Conservation (phyloP, 2,888 invertebrate genomes). For the Conops quadrifasciatus region DNA sequence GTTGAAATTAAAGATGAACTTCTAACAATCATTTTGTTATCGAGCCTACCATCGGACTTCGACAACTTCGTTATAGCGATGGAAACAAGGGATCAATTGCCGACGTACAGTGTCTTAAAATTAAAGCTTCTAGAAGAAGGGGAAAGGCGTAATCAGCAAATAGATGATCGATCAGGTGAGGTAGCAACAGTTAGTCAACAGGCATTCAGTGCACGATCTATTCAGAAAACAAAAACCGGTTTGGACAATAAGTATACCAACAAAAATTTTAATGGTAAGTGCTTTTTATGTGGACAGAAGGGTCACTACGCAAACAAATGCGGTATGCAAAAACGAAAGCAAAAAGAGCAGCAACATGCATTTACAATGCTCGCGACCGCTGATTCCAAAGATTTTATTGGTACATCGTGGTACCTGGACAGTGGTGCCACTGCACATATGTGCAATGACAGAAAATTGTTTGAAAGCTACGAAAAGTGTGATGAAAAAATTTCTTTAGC, state of each 20-base stretch:
- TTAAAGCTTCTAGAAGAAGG: neutral
- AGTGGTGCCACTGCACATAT: too few relatives aligned
- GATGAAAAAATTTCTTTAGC: constrained; percentile 7
- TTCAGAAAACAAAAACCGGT: too few relatives aligned
- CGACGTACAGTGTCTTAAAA: neutral
- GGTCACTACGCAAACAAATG: constrained; percentile 2
- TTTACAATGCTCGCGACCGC: too few relatives aligned
- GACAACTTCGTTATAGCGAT: too few relatives aligned
- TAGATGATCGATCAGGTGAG: constrained; percentile 21
- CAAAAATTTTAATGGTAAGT: constrained; percentile 15
- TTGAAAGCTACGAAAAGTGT: constrained; percentile 6
- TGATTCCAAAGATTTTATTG: too few relatives aligned
- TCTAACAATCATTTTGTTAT: too few relatives aligned
- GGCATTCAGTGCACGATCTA: neutral
- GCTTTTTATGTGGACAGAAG: constrained; percentile 3
- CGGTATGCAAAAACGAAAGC: too few relatives aligned
- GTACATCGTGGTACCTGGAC: too few relatives aligned
- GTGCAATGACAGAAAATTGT: neutral
- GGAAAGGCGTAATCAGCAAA: constrained; percentile 7
- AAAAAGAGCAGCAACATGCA: neutral
- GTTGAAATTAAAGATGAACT: neutral
- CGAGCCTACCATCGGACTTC: too few relatives aligned
- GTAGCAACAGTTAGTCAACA: neutral
- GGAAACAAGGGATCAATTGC: too few relatives aligned
- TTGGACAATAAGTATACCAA: too few relatives aligned